Evolutionary conservation across 2,797 vertebrate genomes (phyloP), one percentile per base, ranked within the genome.

Genomic region (Glyptemys insculpta): DNA sequence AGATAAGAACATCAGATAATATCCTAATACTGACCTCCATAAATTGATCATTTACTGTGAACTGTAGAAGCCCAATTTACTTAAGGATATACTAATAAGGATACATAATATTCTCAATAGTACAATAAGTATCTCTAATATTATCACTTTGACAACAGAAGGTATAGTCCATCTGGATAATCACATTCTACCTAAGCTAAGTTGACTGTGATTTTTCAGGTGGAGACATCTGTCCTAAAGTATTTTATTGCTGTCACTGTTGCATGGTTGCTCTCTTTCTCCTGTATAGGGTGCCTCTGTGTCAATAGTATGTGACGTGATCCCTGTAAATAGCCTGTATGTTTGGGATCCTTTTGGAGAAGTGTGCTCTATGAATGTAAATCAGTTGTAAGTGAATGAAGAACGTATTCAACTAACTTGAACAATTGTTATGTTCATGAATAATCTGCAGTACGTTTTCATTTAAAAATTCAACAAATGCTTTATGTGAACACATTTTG

Each of bases 261-360:
- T 47, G 62, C 59, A 57, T 5, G 31, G 1, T 19, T 82, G 49
- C 16, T 65, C 80, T 31, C 72, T 82, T 41, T 6, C 21, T 56
- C 52, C 29, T 37, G 8, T 23, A 10, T 1, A 0, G 78, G 0
- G 0, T n/a, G 1, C 47, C 65, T 31, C 65, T 56, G 44, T 37
- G 18, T 3, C 53, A 79, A 44, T 5, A 21, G 62, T 19, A 10
- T 0, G 2, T 9, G 56, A 79, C 62, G 54, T 79, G 79, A 9
- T 6, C 72, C 2, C 49, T 83, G 82, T 47, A 76, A 14, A 76
- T 15, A 76, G 12, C 27, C 74, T 47, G 6, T 25, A 76, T 79
- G 31, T 21, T 81, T n/a, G 62, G 47, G 41, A 21, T 10, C 4
- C 15, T 50, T 7, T 27, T 4, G 7, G 53, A 79, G 41, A 65